Percentiles rank a stretch among this genome's conserved stretches.
phyloP scores from a whole-genome alignment of 1,140 invertebrate species.

The Leptopilina clavipes region DNA sequence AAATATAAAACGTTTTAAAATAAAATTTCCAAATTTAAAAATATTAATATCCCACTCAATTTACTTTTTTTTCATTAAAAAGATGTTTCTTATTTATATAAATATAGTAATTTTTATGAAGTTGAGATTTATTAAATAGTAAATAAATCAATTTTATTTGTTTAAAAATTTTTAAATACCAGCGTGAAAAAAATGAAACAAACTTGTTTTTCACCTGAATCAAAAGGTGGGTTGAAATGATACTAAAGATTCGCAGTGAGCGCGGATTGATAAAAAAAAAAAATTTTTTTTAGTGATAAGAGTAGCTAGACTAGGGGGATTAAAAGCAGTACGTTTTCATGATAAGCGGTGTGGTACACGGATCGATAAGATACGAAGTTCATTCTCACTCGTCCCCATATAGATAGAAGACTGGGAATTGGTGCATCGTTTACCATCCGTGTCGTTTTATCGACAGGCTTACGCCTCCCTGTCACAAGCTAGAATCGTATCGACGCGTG shows the following conservation, averaged over 20 bases:
- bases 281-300: conserved; percentile 7
- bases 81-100: too few species aligned
- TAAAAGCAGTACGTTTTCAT: conserved; percentile 16
- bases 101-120: too few species aligned
- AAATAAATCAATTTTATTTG: too few species aligned
- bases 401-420: conserved; percentile 29
- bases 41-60: too few species aligned
- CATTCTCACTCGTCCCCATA: conserved; percentile 17
- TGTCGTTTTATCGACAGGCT: conserved; percentile 18
- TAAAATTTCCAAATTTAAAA: too few species aligned
- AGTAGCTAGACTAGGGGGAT: conserved; percentile 16
- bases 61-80: too few species aligned
- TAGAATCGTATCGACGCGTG: not conserved
- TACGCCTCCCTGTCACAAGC: not conserved
- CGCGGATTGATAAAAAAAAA: conserved; percentile 13
- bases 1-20: not conserved
- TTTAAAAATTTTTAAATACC: too few species aligned
- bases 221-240: not conserved
- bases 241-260: not conserved
- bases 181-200: too few species aligned
- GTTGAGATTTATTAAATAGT: too few species aligned
- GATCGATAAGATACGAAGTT: conserved; percentile 26
- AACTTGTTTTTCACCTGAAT: conserved; percentile 1
- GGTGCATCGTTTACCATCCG: conserved; percentile 23
- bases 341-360: conserved; percentile 25